These are phyloP conservation scores for Protaetia brevitarsis DNA, from an alignment of 1,140 invertebrate species.

Conservation along the genomic window DNA sequence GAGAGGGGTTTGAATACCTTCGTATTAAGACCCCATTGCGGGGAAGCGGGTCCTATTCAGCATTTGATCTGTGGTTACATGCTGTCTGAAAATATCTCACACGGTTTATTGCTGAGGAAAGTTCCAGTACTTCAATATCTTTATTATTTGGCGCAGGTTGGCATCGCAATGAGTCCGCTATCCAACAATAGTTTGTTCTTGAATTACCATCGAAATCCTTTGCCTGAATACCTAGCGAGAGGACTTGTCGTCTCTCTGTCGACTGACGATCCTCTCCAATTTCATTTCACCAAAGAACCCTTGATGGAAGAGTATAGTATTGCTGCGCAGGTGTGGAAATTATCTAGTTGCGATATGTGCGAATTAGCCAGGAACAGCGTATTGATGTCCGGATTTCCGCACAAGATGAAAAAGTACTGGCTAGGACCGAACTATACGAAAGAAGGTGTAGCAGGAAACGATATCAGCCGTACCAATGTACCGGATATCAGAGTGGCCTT, in stretches of 20 bases:
- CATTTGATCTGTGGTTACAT: slow-evolving; percentile 96
- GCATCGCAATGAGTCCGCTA: slow-evolving; percentile 97
- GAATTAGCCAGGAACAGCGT: slow-evolving; percentile 96
- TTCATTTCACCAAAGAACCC: slow-evolving; percentile 99
- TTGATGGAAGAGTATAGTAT: slow-evolving; percentile 99
- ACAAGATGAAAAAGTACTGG: slow-evolving; percentile 98
- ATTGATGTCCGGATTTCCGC: slow-evolving; percentile 95
- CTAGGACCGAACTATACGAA: slow-evolving; percentile 92
- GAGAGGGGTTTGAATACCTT: slow-evolving; percentile 94
- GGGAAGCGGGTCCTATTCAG: slow-evolving; percentile 95
- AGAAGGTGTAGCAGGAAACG: slow-evolving; percentile 95
- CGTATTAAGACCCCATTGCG: slow-evolving; percentile 95
- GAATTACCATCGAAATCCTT: slow-evolving; percentile 97
- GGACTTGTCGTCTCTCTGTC: slow-evolving; percentile 93
- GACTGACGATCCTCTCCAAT: slow-evolving; percentile 98
- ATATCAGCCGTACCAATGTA: slow-evolving; percentile 97
- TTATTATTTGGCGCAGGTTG: slow-evolving; percentile 97
- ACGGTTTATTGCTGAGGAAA: slow-evolving; percentile 94
- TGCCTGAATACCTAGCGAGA: slow-evolving; percentile 94
- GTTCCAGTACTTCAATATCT: slow-evolving; percentile 98
- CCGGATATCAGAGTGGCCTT: slow-evolving; percentile 95
- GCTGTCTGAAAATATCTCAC: slow-evolving; percentile 98
- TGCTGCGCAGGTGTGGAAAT: slow-evolving; percentile 98
- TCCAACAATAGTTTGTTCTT: slow-evolving; percentile 99
- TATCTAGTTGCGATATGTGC: slow-evolving; percentile 98